Percentiles rank a stretch among this genome's conserved stretches.
These are phyloP conservation scores for Prosopocoilus inquinatus DNA, from an alignment of 2,888 invertebrate genomes.

Conservation along the genomic window DNA sequence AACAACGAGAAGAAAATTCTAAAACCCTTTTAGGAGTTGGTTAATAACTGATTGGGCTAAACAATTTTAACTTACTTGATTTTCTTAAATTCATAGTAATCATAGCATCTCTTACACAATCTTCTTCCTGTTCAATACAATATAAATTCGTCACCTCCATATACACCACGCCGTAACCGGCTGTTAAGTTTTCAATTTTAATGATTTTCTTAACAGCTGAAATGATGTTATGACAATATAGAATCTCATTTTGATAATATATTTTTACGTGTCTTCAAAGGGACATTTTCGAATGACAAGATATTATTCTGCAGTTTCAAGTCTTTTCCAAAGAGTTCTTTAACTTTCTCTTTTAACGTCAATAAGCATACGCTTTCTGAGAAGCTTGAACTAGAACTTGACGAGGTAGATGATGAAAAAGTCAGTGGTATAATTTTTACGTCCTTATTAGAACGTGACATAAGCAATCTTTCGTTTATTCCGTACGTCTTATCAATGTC, in stretches of 20 bases:
- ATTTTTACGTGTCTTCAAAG: constrained; percentile 34
- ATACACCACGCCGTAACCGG: constrained; percentile 34
- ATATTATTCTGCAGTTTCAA: constrained; percentile 24
- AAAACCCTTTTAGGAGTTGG: too few species aligned
- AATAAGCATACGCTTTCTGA: too few species aligned
- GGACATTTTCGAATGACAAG: constrained; percentile 30
- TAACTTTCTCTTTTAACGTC: not conserved
- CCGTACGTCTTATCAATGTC: too few species aligned
- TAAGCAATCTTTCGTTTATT: too few species aligned
- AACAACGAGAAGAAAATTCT: too few species aligned
- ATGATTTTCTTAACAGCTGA: constrained; percentile 42
- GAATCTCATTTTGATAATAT: not conserved
- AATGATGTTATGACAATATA: constrained; percentile 21
- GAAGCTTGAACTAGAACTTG: too few species aligned
- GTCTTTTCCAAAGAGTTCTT: constrained; percentile 18
- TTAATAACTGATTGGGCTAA: not conserved
- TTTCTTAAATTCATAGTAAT: constrained; percentile 26
- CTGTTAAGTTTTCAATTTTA: constrained; percentile 47
- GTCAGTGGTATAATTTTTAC: too few species aligned
- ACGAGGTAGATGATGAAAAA: too few species aligned
- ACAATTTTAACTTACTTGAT: constrained; percentile 20
- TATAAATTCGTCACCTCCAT: constrained; percentile 40
- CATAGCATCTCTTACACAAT: constrained; percentile 23
- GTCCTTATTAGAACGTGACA: too few species aligned
- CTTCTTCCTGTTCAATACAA: constrained; percentile 21